These are phyloP conservation scores for Menidia beryllina DNA, from an alignment of 2,113 vertebrate species.

Conservation along the genomic window DNA sequence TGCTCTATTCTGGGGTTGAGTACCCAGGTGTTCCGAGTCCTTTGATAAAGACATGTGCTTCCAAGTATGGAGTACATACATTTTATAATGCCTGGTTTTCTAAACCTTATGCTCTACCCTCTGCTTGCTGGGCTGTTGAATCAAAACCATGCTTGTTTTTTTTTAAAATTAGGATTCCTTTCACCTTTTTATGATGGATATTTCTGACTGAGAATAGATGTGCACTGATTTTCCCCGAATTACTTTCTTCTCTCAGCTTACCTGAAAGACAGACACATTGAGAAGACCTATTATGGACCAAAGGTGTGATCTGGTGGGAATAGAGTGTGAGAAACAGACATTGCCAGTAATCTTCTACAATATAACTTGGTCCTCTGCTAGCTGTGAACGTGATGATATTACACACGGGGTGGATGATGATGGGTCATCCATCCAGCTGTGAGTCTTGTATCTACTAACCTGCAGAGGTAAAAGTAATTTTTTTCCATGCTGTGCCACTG, in stretches of 20 bases:
- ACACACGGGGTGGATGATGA: slow-evolving; percentile 7
- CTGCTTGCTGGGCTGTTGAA: background rate
- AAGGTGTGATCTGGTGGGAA: slow-evolving; percentile 24
- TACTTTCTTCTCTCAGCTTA: slow-evolving; percentile 18
- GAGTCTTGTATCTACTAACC: slow-evolving; percentile 8
- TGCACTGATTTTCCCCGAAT: slow-evolving; percentile 11
- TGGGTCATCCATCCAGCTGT: slow-evolving; percentile 6
- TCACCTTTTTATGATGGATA: background rate
- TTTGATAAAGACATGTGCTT: slow-evolving; percentile 34
- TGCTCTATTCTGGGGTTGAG: slow-evolving; percentile 31
- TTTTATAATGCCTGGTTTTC: slow-evolving; percentile 17
- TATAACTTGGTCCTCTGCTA: slow-evolving; percentile 15
- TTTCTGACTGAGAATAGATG: slow-evolving; percentile 15
- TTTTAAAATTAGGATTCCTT: background rate
- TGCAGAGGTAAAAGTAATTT: slow-evolving; percentile 1
- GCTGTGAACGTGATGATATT: slow-evolving; percentile 45
- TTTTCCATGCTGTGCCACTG: background rate
- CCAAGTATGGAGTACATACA: slow-evolving; percentile 26
- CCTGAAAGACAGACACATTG: slow-evolving; percentile 14
- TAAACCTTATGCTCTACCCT: slow-evolving; percentile 16
- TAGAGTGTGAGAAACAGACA: slow-evolving; percentile 20
- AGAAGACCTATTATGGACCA: slow-evolving; percentile 47
- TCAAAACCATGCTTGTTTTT: slow-evolving; percentile 2
- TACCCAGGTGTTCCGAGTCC: slow-evolving; percentile 45
- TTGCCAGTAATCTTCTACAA: slow-evolving; percentile 43